Percentiles rank a stretch among this genome's conserved stretches.
Evolutionary conservation across 2,888 invertebrate genomes (phyloP).

Genomic region (Spisula subtruncata): DNA sequence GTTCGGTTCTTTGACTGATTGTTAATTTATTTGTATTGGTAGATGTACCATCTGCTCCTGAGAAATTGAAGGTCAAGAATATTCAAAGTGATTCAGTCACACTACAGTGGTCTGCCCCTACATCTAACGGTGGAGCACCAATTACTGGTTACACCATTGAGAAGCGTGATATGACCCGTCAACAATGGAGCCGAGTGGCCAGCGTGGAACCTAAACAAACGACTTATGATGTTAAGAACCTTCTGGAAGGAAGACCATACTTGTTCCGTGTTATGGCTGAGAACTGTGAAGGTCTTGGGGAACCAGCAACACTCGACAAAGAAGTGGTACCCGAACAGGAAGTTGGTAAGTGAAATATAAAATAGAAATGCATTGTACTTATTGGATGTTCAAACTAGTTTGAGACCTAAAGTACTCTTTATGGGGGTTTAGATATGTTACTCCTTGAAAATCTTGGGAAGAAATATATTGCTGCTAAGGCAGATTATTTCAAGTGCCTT

Average conservation of each 20-base stretch:
- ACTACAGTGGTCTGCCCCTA: slow-evolving; percentile 94
- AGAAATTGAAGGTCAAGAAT: slow-evolving; percentile 80
- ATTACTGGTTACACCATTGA: slow-evolving; percentile 88
- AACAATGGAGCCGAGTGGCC: slow-evolving; percentile 79
- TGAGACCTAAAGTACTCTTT: too few relatives aligned
- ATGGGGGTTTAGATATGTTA: too few relatives aligned
- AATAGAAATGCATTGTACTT: not conserved
- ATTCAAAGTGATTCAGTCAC: slow-evolving; percentile 89
- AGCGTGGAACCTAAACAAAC: slow-evolving; percentile 74
- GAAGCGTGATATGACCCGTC: slow-evolving; percentile 88
- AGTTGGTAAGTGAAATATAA: slow-evolving; percentile 71
- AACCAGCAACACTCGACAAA: slow-evolving; percentile 90
- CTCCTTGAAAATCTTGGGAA: too few relatives aligned
- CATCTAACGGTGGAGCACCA: slow-evolving; percentile 93
- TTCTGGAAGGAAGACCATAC: slow-evolving; percentile 96
- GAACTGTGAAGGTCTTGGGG: slow-evolving; percentile 97
- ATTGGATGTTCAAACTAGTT: too few relatives aligned
- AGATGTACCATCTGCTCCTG: slow-evolving; percentile 85
- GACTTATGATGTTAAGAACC: slow-evolving; percentile 83
- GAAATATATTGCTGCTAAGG: too few relatives aligned
- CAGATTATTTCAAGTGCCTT: too few relatives aligned
- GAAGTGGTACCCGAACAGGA: slow-evolving; percentile 81
- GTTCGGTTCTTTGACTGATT: not conserved
- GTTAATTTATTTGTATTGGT: slow-evolving; percentile 29
- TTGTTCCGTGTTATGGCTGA: slow-evolving; percentile 95